Conservation (phyloP, 2,888 invertebrate genomes). For the Pyrocoelia pectoralis region DNA sequence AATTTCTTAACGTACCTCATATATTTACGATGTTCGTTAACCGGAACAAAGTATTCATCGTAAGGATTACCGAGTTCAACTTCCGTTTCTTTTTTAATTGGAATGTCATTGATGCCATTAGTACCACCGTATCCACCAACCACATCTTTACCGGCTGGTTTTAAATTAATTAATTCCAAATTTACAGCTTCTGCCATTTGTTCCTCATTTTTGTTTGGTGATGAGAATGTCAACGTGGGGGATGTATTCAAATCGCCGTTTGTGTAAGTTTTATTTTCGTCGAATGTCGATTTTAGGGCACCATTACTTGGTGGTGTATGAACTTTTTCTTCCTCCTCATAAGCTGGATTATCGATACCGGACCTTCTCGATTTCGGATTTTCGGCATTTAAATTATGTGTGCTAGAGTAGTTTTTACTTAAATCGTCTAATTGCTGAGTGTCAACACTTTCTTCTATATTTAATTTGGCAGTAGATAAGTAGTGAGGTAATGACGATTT, state of each 20-base stretch:
- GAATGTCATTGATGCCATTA: constrained; percentile 60
- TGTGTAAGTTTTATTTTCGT: constrained; percentile 53
- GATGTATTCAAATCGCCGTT: constrained; percentile 53
- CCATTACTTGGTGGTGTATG: constrained; percentile 59
- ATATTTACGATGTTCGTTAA: constrained; percentile 84
- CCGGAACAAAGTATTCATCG: constrained; percentile 86
- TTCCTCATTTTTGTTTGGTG: constrained; percentile 51
- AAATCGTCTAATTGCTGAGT: constrained; percentile 56
- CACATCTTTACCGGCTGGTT: constrained; percentile 66
- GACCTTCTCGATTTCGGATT: constrained; percentile 44
- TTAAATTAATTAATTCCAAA: constrained; percentile 80
- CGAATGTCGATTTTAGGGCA: constrained; percentile 52
- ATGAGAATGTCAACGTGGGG: constrained; percentile 45
- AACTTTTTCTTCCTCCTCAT: constrained; percentile 56
- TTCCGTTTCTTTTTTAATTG: constrained; percentile 71
- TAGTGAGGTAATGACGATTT: constrained; percentile 53
- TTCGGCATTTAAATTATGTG: constrained; percentile 53
- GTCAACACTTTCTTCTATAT: constrained; percentile 55
- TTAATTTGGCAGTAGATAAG: constrained; percentile 56
- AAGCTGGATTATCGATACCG: constrained; percentile 63
- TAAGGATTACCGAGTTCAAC: constrained; percentile 75
- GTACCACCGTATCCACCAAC: constrained; percentile 61
- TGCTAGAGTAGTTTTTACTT: constrained; percentile 57
- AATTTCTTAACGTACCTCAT: constrained; percentile 72
- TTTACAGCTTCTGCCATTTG: constrained; percentile 74